Conservation (phyloP, 2,113 vertebrate species). For the Centropus unirufus region DNA sequence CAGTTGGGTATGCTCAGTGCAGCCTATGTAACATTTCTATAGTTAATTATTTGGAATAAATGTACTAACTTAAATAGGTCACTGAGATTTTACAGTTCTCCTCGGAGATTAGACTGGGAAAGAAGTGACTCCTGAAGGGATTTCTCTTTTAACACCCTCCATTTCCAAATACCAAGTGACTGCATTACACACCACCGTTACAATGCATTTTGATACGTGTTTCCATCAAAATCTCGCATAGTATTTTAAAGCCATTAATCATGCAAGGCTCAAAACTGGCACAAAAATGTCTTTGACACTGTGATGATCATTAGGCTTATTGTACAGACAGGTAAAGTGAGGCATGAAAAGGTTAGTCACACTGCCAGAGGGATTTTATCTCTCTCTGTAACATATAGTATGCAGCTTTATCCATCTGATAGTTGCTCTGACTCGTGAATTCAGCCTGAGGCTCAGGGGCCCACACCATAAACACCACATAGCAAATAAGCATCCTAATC, state of each 20-base stretch:
- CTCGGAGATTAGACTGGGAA: background rate
- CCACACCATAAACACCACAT: background rate
- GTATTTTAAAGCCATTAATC: constrained; percentile 35
- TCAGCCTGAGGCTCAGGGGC: background rate
- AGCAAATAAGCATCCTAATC: background rate
- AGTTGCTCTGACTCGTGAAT: background rate
- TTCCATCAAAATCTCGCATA: constrained; percentile 11
- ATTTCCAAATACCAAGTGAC: constrained; percentile 7
- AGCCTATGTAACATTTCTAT: background rate
- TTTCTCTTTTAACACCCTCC: background rate
- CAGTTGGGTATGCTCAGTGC: background rate
- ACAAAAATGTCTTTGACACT: constrained; percentile 5
- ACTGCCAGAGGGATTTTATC: constrained; percentile 16
- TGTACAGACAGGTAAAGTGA: constrained; percentile 51
- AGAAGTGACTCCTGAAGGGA: background rate
- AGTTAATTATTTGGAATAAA: constrained; percentile 45
- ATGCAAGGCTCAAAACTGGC: background rate
- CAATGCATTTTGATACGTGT: background rate
- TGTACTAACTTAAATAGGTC: constrained; percentile 8
- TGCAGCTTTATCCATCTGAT: background rate
- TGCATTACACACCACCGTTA: background rate
- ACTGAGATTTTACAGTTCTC: background rate
- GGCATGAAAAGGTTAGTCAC: constrained; percentile 47
- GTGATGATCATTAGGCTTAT: constrained; percentile 48
- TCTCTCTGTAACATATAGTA: background rate